Evolutionary conservation across 2,888 invertebrate species (phyloP), one percentile per base, ranked within the genome.

Genomic region (Druceiella hillmani): DNA sequence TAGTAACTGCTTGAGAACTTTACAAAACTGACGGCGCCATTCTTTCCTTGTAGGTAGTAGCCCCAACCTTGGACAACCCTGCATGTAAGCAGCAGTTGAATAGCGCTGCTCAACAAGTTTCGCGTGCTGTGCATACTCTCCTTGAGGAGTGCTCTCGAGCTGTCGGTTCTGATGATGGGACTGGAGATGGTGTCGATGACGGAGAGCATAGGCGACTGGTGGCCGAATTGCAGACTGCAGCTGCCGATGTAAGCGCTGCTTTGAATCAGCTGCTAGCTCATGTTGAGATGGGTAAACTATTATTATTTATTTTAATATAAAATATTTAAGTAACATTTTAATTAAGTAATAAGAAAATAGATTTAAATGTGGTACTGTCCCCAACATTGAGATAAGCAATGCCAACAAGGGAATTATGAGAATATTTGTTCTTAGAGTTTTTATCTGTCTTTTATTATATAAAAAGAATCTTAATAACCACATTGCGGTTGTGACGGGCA

Each of bases 101-200:
- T 38, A 85, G 85, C 40, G 97, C 99, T 0, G 91, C 95, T 1
- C 80, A 91, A 11, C 91, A 92, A 59, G 98, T 99, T 4, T 88
- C 91, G 0, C 79, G 79, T 42, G 90, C 97, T 0, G 97, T 99
- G 1, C 91, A 94, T 56, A 79, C 83, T 13, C 78, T 99, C 30
- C 87, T 94, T 5, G 76, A 79, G 14, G 86, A 87, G 1, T 90
- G 91, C 55, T 44, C 6, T 7, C n/a, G n/a, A n/a, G n/a, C n/a
- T n/a, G n/a, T n/a, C n/a, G n/a, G n/a, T n/a, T n/a, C n/a, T n/a
- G 83, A 82, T 52, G 80, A 85, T 52, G 77, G 79, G 3, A 76
- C 77, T 7, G 38, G 41, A 44, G 4, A 38, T 46, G 1, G 64
- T 46, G 66, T 81, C 38, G 54, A 48, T 2, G 41, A 45, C 6